These are phyloP conservation scores for Parelbella ahira DNA, from an alignment of 2,888 invertebrate genomes.

Conservation along the genomic window DNA sequence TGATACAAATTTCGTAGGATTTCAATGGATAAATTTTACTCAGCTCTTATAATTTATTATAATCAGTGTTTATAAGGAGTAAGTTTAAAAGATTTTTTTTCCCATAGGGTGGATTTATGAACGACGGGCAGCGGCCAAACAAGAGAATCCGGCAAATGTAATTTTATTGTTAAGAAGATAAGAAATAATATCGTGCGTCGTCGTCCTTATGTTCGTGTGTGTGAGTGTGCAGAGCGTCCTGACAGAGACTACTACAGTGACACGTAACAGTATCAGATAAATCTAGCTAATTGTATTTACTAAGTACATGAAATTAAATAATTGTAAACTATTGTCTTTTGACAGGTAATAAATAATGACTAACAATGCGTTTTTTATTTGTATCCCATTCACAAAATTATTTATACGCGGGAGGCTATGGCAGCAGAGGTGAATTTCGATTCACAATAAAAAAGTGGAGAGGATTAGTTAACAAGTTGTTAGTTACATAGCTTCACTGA, in stretches of 20 bases:
- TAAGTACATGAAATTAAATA: constrained; percentile 72
- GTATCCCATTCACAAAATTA: too few species aligned
- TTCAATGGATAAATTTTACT: too few species aligned
- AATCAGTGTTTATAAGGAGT: background rate
- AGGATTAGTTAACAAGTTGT: too few species aligned
- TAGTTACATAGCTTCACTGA: too few species aligned
- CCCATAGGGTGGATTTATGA: constrained; percentile 70
- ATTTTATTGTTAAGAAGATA: constrained; percentile 37
- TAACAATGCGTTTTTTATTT: constrained; percentile 49
- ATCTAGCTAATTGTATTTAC: constrained; percentile 79
- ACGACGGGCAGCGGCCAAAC: constrained; percentile 76
- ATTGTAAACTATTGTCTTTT: constrained; percentile 75
- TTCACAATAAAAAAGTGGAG: too few species aligned
- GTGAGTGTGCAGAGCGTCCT: constrained; percentile 55
- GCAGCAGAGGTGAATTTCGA: too few species aligned
- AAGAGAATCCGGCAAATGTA: constrained; percentile 74
- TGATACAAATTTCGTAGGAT: too few species aligned
- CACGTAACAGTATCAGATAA: constrained; percentile 51
- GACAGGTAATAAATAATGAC: constrained; percentile 78
- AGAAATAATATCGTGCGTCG: constrained; percentile 41
- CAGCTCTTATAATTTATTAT: too few species aligned
- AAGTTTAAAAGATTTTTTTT: constrained; percentile 8
- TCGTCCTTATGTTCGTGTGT: constrained; percentile 51
- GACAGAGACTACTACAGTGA: constrained; percentile 43
- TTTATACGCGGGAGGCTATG: too few species aligned